These are phyloP conservation scores for Cariama cristata DNA, from an alignment of 2,113 vertebrate species.

Conservation along the genomic window DNA sequence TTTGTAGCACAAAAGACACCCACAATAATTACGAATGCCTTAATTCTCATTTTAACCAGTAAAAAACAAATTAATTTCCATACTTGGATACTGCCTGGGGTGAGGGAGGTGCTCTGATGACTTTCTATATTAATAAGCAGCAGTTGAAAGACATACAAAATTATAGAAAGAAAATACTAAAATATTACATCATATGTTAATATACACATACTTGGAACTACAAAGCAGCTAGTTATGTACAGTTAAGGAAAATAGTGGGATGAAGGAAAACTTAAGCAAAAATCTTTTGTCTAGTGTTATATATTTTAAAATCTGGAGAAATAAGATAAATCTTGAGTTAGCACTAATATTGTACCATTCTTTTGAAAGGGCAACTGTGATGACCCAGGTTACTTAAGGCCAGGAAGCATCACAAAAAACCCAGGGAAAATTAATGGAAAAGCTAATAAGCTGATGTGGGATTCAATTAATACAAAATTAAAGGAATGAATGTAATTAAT, in stretches of 20 bases:
- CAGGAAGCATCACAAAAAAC: not conserved
- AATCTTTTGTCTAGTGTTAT: not conserved
- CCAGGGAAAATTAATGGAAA: slow-evolving; percentile 37
- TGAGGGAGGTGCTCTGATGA: not conserved
- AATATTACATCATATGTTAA: not conserved
- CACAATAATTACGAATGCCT: not conserved
- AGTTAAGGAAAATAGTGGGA: not conserved
- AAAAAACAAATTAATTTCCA: not conserved
- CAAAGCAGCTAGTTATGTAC: not conserved
- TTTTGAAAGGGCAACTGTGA: not conserved
- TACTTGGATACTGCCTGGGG: not conserved
- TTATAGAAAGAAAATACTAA: not conserved
- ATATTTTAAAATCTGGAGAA: not conserved
- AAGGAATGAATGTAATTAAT: slow-evolving; percentile 54
- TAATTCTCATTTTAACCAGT: not conserved
- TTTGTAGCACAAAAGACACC: not conserved
- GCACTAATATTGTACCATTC: not conserved
- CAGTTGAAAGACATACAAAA: not conserved
- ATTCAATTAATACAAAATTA: slow-evolving; percentile 59
- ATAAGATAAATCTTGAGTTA: not conserved
- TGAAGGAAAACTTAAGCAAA: not conserved
- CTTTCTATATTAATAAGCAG: not conserved
- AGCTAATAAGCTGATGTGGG: slow-evolving; percentile 11
- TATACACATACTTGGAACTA: not conserved
- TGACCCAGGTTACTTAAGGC: not conserved